Base-by-base conservation (phyloP, 2,113 vertebrate species). In the Myrmecophaga tridactyla region DNA sequence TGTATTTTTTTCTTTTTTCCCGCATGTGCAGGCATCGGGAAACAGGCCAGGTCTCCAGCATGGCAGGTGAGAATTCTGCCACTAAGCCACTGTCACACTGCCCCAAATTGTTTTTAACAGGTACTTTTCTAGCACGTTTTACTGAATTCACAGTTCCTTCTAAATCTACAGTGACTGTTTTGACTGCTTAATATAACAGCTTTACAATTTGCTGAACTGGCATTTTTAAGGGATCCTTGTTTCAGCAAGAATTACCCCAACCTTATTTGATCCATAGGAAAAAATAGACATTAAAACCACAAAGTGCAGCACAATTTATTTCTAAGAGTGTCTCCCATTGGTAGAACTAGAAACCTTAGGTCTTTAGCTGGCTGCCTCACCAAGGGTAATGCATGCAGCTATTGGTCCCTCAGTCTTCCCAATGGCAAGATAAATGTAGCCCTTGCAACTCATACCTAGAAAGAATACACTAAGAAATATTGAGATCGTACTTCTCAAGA, bases 161-260 rank as follows among this genome's bases (percentile, higher is more conserved):
- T 80, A 83, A 51, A 53, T 70, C 43, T 48, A 69, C 14, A 83
- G 43, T 60, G 56, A 86, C 18, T 62, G n/a, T 31, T 87, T 73
- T 62, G 34, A 86, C 7, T 60, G 21, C 7, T 46, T 78, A 63
- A 43, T 65, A 41, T 17, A 95, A 72, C 4, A 13, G 53, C 25
- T 23, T 69, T 39, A 60, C 1, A 31, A 80, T 63, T 58, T 60
- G 69, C 73, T 72, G 58, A 95, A 29, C 13, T 51, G 11, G 36
- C 62, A 87, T 70, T 89, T 80, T 82, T 75, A 86, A 89, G 25
- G 48, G 20, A 51, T 53, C 76, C 62, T 36, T 89, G 39, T 82
- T 65, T 46, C 31, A 89, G 27, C 41, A 69, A 89, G 62, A 91
- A 91, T 92, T 90, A 92, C 65, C 18, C 13, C 58, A 90, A 25